These are phyloP conservation scores for Tupaia chinensis DNA, from an alignment of 2,113 vertebrate species.

Conservation along the genomic window DNA sequence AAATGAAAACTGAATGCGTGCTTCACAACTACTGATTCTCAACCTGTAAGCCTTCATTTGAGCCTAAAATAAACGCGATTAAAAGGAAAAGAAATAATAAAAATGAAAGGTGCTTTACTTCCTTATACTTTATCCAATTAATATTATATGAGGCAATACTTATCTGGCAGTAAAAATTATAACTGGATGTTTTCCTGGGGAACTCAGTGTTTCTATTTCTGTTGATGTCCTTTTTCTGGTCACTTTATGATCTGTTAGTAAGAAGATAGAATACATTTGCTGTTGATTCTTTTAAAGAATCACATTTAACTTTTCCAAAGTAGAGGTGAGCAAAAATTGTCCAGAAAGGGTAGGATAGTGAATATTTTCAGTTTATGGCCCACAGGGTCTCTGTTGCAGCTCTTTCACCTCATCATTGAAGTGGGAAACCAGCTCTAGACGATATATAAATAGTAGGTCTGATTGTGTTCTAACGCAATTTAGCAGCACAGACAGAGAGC, in stretches of 20 bases:
- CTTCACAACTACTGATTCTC: neutral
- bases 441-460: neutral
- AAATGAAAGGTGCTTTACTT: neutral
- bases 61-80: neutral
- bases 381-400: neutral
- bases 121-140: neutral
- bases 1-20: neutral
- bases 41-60: neutral
- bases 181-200: neutral
- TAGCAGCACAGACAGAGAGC: neutral
- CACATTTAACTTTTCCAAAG: slow-evolving; percentile 29
- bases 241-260: neutral
- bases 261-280: neutral
- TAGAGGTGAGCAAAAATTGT: neutral
- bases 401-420: neutral
- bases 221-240: neutral
- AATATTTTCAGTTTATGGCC: neutral
- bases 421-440: neutral
- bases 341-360: neutral
- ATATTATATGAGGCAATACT: neutral
- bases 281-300: neutral
- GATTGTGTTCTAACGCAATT: neutral
- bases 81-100: slow-evolving; percentile 18
- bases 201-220: neutral
- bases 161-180: neutral